Evolutionary conservation across 1,140 invertebrate genomes (phyloP), one percentile per base, ranked within the genome.

Genomic region (Ceratosolen solmsi): DNA sequence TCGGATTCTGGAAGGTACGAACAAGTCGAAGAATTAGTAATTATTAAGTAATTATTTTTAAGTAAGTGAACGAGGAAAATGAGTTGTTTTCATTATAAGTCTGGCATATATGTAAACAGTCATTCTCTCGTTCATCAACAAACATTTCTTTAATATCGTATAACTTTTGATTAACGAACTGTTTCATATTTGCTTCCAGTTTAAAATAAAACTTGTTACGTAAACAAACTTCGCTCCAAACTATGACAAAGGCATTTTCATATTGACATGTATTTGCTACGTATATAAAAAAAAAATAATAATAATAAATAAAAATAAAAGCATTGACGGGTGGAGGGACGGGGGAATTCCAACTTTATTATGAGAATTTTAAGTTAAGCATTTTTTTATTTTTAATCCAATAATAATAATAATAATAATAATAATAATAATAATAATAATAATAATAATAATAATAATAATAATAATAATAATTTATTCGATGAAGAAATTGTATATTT

Each of bases 1-100:
- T 92, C 92, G 27, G 91, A 91, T 89, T 93, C 92, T 92, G 88
- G 25, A 90, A 87, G 77, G 68, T n/a, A 82, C 84, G 20, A 51
- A 4, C n/a, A 71, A 41, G 4, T 73, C 63, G 33, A 63, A 63
- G 63, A 0, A 68, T 2, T 33, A 68, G 27, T 8, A 46, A 63
- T 63, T 63, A 63, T 20, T 30, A 63, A 15, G 4, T 3, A 27
- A 60, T 27, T 60, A 60, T 60, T 33, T 2, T 7, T 11, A 63
- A 63, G 11, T 27, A 3, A 63, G 17, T 1, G 9, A 17, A 63
- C n/a, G n/a, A 33, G 15, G 30, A 63, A 25, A 25, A 58, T 5
- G n/a, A 33, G 15, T 63, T 63, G 30, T n/a, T 63, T 63, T 63
- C 33, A 0, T 3, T 33, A 27, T 60, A 4, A 60, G 25, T 17